Percentiles rank a stretch among this genome's conserved stretches.
Evolutionary conservation across 2,113 vertebrate genomes (phyloP).

Genomic region (Aphyosemion australe): DNA sequence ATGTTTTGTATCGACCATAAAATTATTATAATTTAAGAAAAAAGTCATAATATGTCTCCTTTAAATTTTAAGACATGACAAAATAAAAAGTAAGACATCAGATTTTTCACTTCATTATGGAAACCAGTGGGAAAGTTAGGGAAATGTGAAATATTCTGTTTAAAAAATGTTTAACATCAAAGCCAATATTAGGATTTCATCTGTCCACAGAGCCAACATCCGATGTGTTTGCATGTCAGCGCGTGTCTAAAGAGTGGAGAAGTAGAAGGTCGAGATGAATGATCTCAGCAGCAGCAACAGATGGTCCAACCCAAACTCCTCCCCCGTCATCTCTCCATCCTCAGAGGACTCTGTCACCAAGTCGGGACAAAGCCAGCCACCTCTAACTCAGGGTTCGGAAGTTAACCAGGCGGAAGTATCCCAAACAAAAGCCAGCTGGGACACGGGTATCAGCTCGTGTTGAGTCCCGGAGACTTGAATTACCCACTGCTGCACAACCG

Average conservation of each 20-base stretch:
- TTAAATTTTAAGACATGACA: too few relatives aligned
- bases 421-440: constrained; percentile 78
- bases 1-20: too few relatives aligned
- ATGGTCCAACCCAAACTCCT: constrained; percentile 66
- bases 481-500: constrained; percentile 29
- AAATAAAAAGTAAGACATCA: too few relatives aligned
- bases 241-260: constrained; percentile 37
- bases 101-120: too few relatives aligned
- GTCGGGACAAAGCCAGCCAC: constrained; percentile 62
- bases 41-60: too few relatives aligned
- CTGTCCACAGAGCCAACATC: background rate
- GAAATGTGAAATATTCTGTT: too few relatives aligned
- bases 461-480: constrained; percentile 23
- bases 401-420: constrained; percentile 76
- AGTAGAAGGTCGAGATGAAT: constrained; percentile 39
- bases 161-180: too few relatives aligned
- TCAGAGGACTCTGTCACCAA: constrained; percentile 57
- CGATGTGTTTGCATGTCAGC: constrained; percentile 20
- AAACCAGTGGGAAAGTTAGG: too few relatives aligned
- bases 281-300: constrained; percentile 78
- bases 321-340: constrained; percentile 55
- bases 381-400: constrained; percentile 63
- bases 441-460: constrained; percentile 41
- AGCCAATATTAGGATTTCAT: background rate
- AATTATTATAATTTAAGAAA: too few relatives aligned